A percentile compares a stretch with the other conserved stretches of the same genome.
Evolutionary conservation across 2,888 invertebrate genomes (phyloP).

Genomic region (Diabrotica balteata): DNA sequence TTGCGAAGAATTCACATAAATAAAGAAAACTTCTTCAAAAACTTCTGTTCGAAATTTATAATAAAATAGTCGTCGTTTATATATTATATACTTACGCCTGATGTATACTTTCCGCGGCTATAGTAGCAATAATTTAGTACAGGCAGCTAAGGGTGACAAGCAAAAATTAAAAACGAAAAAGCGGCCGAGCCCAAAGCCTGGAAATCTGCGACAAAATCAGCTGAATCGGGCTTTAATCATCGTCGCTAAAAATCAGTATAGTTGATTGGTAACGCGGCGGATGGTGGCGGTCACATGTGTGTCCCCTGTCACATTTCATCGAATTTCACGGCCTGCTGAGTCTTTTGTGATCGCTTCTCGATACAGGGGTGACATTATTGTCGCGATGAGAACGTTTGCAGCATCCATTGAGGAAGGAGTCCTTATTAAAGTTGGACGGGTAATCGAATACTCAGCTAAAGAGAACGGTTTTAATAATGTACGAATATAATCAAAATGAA

Average conservation of each 20-base stretch:
- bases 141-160: background rate
- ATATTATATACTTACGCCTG: too few species aligned
- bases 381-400: conserved; percentile 23
- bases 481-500: too few species aligned
- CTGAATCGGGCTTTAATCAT: conserved; percentile 42
- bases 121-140: too few species aligned
- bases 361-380: conserved; percentile 45
- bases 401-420: background rate
- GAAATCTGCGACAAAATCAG: conserved; percentile 35
- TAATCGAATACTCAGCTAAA: too few species aligned
- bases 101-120: too few species aligned
- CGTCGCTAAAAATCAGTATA: conserved; percentile 45
- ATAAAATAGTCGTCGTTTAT: too few species aligned
- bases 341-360: conserved; percentile 57
- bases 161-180: conserved; percentile 34
- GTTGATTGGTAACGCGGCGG: conserved; percentile 48
- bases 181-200: conserved; percentile 6
- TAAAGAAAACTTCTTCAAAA: too few species aligned
- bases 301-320: conserved; percentile 63
- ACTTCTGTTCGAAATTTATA: too few species aligned
- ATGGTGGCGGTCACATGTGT: conserved; percentile 51
- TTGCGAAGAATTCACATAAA: too few species aligned
- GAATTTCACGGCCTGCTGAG: conserved; percentile 62
- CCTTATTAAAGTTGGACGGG: too few species aligned
- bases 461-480: too few species aligned